Conservation (phyloP, 2,888 invertebrate species). For the Noctua comes region DNA sequence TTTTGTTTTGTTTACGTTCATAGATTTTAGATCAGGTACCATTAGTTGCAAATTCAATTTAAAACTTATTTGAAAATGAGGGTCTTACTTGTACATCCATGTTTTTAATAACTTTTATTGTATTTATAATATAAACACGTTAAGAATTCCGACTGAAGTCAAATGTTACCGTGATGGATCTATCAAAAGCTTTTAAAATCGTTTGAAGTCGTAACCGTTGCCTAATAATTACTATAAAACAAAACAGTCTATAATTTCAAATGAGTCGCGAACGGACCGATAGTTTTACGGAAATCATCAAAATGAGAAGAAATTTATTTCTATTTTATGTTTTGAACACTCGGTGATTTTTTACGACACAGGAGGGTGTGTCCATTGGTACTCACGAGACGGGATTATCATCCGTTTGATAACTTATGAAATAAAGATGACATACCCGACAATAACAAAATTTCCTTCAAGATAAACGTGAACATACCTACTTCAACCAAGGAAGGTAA, state of each 20-base stretch:
- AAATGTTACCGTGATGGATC: not conserved
- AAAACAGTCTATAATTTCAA: constrained; percentile 34
- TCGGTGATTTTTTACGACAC: constrained; percentile 59
- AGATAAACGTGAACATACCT: not conserved
- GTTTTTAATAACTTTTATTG: not conserved
- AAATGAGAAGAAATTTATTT: constrained; percentile 60
- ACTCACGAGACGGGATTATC: constrained; percentile 24
- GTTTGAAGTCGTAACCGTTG: not conserved
- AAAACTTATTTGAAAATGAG: not conserved
- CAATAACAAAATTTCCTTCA: not conserved
- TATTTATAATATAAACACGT: not conserved
- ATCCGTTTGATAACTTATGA: not conserved
- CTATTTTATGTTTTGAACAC: constrained; percentile 61
- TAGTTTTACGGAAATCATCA: constrained; percentile 62
- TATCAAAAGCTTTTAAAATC: constrained; percentile 13
- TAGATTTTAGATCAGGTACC: too few species aligned
- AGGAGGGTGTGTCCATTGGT: constrained; percentile 20
- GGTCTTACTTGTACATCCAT: not conserved
- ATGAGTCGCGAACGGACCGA: constrained; percentile 25
- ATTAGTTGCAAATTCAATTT: not conserved
- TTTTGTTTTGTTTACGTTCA: not conserved
- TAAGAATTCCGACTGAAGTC: not conserved
- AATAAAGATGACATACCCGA: not conserved
- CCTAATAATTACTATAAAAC: constrained; percentile 18
- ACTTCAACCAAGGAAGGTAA: not conserved